Conservation (phyloP, 2,888 invertebrate genomes). For the Glyphotaelius pellucidus region DNA sequence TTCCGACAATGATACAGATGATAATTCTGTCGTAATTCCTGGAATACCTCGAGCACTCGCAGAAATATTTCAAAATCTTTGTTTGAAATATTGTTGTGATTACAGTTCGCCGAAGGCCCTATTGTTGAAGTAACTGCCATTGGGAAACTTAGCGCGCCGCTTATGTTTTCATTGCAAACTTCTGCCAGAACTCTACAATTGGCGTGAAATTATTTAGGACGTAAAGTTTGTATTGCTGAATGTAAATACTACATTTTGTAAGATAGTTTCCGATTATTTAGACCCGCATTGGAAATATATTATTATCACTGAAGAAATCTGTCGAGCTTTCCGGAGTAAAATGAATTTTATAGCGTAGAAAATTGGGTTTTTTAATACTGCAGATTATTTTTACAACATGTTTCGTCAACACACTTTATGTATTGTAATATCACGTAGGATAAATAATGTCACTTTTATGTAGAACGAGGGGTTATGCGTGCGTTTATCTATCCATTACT, state of each 20-base stretch:
- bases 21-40: background rate
- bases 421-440: no score
- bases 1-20: background rate
- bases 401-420: no score
- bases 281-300: background rate
- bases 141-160: conserved; percentile 22
- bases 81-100: conserved; percentile 30
- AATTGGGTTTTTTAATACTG: no score
- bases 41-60: conserved; percentile 23
- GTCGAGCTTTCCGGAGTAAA: background rate
- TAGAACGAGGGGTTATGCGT: no score
- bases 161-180: conserved; percentile 25
- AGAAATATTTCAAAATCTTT: conserved; percentile 29
- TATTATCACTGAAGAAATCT: no score
- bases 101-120: background rate
- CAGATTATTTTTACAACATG: no score
- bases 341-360: background rate
- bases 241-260: background rate
- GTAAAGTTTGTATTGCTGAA: conserved; percentile 10
- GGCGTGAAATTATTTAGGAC: conserved; percentile 25
- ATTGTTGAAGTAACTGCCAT: background rate
- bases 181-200: background rate
- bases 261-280: background rate
- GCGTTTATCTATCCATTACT: background rate
- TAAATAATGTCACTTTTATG: background rate